Base-by-base conservation (phyloP, 2,888 invertebrate species). In the Lithophane semibrunnea region DNA sequence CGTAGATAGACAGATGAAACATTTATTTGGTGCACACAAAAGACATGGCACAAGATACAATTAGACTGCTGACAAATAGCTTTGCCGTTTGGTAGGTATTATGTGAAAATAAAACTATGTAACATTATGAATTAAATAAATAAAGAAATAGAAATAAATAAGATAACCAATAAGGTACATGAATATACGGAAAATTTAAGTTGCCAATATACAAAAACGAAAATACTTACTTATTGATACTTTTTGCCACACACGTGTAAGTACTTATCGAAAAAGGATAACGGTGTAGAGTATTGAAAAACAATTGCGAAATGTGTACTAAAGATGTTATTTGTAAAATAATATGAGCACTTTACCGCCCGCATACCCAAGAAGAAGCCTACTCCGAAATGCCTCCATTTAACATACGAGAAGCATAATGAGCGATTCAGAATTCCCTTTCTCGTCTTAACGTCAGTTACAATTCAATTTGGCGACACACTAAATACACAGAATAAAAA, bases 401-500 rank as follows among this genome's bases (percentile, higher is more conserved):
- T 82, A 82, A 73, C 79, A 84, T 80, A 82, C 75, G 84, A 88
- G 84, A 71, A 76, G 79, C 72, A 83, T 88, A 90, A 90, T 90
- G 88, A 90, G 85, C 87, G 82, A 86, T 85, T 88, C 86, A 86
- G 75, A 79, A 83, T 83, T 84, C 79, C 77, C 70, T 83, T 82
- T 79, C 72, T 54, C 80, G 72, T 79, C 73, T 79, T 77, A 80
- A 77, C 74, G 78, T 86, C 77, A 79, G 75, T 83, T 86, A 82
- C 86, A 88, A 89, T 89, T 86, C 80, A 88, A 89, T 88, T 88
- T 86, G 66, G 65, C 47, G 49, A 81, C 78, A 75, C 76, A 79
- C 66, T 76, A 85, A n/a, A 58, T 56, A 18, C 42, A 56, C 29
- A 16, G 0, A 58, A 42, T 18, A 52, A 3, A 42, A 18, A 9